phyloP scores from a whole-genome alignment of 2,797 vertebrate genomes.

The Discoglossus pictus region DNA sequence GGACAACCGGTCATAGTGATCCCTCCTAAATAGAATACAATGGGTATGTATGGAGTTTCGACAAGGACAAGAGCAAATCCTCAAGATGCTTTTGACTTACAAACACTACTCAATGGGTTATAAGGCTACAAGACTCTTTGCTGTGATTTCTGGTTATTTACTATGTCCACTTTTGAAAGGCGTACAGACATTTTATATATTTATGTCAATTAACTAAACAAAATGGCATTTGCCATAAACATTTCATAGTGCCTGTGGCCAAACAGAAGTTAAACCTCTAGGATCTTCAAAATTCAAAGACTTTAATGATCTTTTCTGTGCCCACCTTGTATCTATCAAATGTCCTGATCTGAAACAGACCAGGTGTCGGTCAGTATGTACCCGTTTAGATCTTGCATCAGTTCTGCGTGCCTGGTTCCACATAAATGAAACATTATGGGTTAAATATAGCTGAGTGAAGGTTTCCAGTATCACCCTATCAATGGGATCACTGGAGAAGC shows the following conservation, averaged over 20 bases:
- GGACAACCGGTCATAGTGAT: constrained; percentile 91
- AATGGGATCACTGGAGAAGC: too few species aligned
- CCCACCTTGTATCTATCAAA: too few species aligned
- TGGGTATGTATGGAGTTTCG: neutral
- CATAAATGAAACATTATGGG: too few species aligned
- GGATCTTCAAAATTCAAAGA: neutral
- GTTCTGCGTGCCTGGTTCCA: too few species aligned
- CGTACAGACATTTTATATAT: constrained; percentile 36
- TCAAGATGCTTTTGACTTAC: constrained; percentile 8
- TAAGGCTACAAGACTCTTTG: constrained; percentile 17
- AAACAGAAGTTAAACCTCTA: constrained; percentile 31
- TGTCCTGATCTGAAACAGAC: too few species aligned
- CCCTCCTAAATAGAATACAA: constrained; percentile 84
- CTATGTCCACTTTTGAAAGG: constrained; percentile 24
- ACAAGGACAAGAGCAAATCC: constrained; percentile 1
- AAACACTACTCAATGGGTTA: constrained; percentile 10
- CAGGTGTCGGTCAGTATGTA: too few species aligned
- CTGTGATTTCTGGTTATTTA: constrained; percentile 16
- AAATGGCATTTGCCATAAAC: constrained; percentile 35
- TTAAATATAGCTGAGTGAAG: too few species aligned
- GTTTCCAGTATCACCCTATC: too few species aligned
- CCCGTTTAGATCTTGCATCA: too few species aligned
- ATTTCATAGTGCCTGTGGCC: constrained; percentile 50
- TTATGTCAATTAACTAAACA: constrained; percentile 27
- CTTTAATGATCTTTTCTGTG: neutral